phyloP scores from a whole-genome alignment of 2,888 invertebrate genomes.

The Heliconius charithonia region DNA sequence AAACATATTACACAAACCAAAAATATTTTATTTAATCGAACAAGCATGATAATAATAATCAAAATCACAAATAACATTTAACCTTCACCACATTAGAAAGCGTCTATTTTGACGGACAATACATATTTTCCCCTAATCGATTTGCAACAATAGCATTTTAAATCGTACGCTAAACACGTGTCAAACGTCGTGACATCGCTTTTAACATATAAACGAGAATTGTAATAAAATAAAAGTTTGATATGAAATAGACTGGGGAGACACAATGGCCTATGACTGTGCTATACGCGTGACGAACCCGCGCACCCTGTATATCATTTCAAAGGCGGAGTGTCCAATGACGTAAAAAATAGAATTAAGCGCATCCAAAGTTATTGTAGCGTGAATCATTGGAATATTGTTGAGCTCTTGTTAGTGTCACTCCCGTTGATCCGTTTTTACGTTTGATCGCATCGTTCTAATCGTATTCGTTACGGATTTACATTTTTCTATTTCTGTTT shows the following conservation, averaged over 20 bases:
- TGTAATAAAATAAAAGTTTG: slow-evolving; percentile 74
- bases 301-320: slow-evolving; percentile 65
- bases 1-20: neutral
- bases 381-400: slow-evolving; percentile 73
- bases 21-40: neutral
- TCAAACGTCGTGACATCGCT: slow-evolving; percentile 75
- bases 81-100: slow-evolving; percentile 43
- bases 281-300: slow-evolving; percentile 71
- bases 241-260: slow-evolving; percentile 67
- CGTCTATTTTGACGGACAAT: slow-evolving; percentile 40
- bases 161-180: slow-evolving; percentile 80
- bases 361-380: slow-evolving; percentile 64
- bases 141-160: slow-evolving; percentile 71
- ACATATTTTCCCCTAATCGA: slow-evolving; percentile 66
- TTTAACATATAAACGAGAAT: slow-evolving; percentile 70
- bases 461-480: slow-evolving; percentile 46
- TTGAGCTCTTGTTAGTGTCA: slow-evolving; percentile 62
- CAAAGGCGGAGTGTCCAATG: slow-evolving; percentile 62
- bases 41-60: neutral
- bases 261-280: slow-evolving; percentile 58
- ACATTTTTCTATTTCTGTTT: slow-evolving; percentile 35
- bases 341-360: slow-evolving; percentile 76
- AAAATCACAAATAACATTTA: slow-evolving; percentile 36
- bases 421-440: slow-evolving; percentile 51
- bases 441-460: slow-evolving; percentile 48